Evolutionary conservation across 2,888 invertebrate species (phyloP), one percentile per base, ranked within the genome.

Genomic region (Notocelia uddmanniana): DNA sequence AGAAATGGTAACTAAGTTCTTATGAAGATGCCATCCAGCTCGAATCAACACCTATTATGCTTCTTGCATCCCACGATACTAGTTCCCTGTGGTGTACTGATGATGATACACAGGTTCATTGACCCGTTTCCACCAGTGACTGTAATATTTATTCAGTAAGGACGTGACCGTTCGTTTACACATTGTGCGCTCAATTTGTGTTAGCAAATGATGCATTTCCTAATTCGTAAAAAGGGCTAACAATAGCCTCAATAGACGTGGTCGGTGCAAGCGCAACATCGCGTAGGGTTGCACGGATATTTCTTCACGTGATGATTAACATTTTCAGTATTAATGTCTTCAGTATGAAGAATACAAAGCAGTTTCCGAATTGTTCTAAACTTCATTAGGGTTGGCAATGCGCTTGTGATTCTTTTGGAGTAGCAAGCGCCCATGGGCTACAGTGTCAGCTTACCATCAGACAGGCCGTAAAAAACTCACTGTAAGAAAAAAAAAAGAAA

Each of bases 241-340:
- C 72, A 72, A 72, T 68, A 62, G 72, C 48, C 31, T 72, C 62
- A 72, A 72, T 72, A 68, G 72, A 48, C 1, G 1, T 19, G 52
- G 62, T 68, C 78, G 75, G 79, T 74, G 79, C 84, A 83, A 83
- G 84, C 80, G 82, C 80, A 76, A 67, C 76, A 67, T 60, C 73
- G 45, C 54, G 48, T 52, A 74, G 70, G 71, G 70, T 58, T 74
- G 68, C 21, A 63, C 52, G 45, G 55, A 48, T 55, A 48, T 50
- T 62, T 37, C n/a, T 6, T 67, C 50, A n/a, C 34, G 26, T 19
- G 19, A 15, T 50, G 8, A 23, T 59, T 31, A 23, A 55, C 34
- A n/a, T 50, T 63, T 19, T 1, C 6, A 31, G 5, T 31, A 31
- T 31, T 52, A 21, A 26, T n/a, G 3, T 50, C 31, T 10, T 18